These are phyloP conservation scores for Carcina quercana DNA, from an alignment of 2,888 invertebrate species.

Conservation along the genomic window DNA sequence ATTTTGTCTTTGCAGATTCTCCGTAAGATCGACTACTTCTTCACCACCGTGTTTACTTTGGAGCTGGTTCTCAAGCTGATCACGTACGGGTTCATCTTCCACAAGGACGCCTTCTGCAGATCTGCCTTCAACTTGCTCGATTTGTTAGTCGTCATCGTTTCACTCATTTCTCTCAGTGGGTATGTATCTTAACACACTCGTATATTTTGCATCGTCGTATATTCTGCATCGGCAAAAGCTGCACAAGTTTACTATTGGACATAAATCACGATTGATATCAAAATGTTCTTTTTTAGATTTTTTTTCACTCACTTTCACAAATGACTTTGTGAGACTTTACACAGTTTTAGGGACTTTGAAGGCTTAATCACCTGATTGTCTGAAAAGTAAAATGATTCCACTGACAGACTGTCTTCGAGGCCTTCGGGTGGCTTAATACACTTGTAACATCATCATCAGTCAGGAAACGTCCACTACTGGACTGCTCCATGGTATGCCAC, in stretches of 20 bases:
- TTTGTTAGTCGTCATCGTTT: slow-evolving; percentile 97
- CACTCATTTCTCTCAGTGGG: slow-evolving; percentile 93
- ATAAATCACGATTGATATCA: not conserved
- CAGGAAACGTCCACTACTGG: too few species aligned
- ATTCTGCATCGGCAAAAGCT: not conserved
- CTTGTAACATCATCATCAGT: too few species aligned
- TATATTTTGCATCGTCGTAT: slow-evolving; percentile 9
- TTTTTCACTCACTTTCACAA: too few species aligned
- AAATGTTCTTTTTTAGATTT: not conserved
- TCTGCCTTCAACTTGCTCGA: slow-evolving; percentile 98
- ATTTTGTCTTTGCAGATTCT: slow-evolving; percentile 81
- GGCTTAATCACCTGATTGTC: too few species aligned
- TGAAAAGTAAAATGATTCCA: too few species aligned
- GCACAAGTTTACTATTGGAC: too few species aligned
- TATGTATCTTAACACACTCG: too few species aligned
- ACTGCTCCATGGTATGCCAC: too few species aligned
- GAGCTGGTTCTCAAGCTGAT: slow-evolving; percentile 96
- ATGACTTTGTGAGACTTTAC: too few species aligned
- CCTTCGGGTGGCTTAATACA: too few species aligned
- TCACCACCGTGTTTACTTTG: slow-evolving; percentile 97
- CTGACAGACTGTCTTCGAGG: too few species aligned
- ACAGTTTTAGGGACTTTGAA: too few species aligned
- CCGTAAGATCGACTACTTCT: slow-evolving; percentile 95
- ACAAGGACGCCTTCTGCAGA: slow-evolving; percentile 98
- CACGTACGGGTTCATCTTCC: slow-evolving; percentile 95